Base-by-base conservation (phyloP, 2,888 invertebrate species). In the Tholera decimalis region DNA sequence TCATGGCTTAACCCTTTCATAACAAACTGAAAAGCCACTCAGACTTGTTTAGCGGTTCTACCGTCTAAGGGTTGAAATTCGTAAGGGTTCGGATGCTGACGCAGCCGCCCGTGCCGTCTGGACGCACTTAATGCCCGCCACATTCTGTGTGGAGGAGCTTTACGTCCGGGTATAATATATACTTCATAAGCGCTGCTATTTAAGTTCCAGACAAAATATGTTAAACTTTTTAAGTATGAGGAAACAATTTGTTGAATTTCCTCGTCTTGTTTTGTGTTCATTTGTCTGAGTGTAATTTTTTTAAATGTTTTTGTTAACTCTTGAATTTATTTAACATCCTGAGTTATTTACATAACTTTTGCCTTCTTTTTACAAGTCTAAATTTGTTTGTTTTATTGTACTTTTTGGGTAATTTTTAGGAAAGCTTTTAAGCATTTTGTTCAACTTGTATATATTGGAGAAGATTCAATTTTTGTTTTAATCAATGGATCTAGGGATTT, bases 1-100 rank as follows among this genome's bases (percentile, higher is more conserved):
- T 55, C 76, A 20, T 84, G 41, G 37, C 79, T 88, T 89, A 49
- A 22, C 28, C 83, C 82, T 67, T 24, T 62, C 70, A 47, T 58
- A 77, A 72, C 69, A 73, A 75, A 72, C 73, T 76, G 80, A 75
- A 73, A 83, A 87, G 87, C 87, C 85, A 91, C 91, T 91, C 91
- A 91, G 90, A 90, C 90, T 88, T 89, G 88, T 90, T 92, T 89
- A 89, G 88, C 83, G 84, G 87, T 85, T 85, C 83, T 80, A 80
- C 83, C 84, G 74, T 84, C 78, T 81, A 86, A 89, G 89, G 89
- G 91, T 89, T 89, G 88, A 87, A 90, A 88, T 88, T 85, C 82
- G 85, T 84, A 82, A 87, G 89, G 88, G 91, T 89, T 88, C 87
- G 83, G 79, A 79, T 78, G 79, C 79, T 83, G 82, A 86, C 83